Conservation (phyloP, 2,113 vertebrate species). For the Anguilla rostrata region DNA sequence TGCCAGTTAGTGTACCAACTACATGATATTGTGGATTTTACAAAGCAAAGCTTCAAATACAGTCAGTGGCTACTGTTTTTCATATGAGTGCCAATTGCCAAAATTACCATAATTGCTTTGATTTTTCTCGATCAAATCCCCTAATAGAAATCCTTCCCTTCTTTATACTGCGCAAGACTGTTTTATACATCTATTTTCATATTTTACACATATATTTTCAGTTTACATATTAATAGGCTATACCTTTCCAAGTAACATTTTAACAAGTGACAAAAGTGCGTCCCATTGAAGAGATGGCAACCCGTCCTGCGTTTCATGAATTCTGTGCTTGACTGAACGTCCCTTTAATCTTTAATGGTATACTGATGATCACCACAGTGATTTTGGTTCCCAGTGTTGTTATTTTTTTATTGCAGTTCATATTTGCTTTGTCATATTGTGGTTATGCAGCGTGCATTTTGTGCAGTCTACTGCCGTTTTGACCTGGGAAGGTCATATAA, state of each 20-base stretch:
- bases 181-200: too few species aligned
- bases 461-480: constrained; percentile 40
- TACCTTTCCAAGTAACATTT: background rate
- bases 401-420: constrained; percentile 8
- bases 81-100: background rate
- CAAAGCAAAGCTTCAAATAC: background rate
- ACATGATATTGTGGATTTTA: background rate
- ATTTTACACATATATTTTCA: too few species aligned
- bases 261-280: background rate
- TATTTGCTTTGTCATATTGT: constrained; percentile 29
- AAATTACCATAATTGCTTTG: background rate
- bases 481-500: constrained; percentile 32
- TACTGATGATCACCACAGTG: background rate
- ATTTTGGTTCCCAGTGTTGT: background rate
- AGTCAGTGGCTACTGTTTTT: background rate
- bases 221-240: too few species aligned
- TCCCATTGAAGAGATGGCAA: background rate
- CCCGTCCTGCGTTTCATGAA: background rate
- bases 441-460: constrained; percentile 29
- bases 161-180: too few species aligned
- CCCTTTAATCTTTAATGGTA: background rate
- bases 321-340: background rate
- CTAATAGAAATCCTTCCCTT: background rate
- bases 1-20: too few species aligned
- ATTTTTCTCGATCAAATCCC: background rate